Evolutionary conservation across 1,140 invertebrate species (phyloP), one percentile per base, ranked within the genome.

Genomic region (Drosophila ohnishii): DNA sequence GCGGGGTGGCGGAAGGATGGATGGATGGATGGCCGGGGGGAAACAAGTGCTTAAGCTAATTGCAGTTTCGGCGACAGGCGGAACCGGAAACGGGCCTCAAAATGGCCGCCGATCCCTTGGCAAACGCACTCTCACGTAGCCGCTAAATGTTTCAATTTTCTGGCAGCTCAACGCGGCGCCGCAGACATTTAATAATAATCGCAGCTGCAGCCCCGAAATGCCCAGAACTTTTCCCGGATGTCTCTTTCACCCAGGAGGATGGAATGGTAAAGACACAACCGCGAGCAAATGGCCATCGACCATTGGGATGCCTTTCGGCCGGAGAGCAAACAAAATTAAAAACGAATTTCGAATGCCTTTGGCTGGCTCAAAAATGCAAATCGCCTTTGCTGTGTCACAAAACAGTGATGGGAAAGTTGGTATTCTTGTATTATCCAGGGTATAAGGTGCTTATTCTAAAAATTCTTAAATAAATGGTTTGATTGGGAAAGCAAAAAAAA

Each of bases 271-370:
- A 67, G 75, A 86, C 66, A 86, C 66, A 73, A 76, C 78, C 75
- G 62, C 81, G 67, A 53, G 72, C 55, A 58, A 58, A 70, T 75
- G 59, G 60, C 63, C 75, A 72, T 78, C 66, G 65, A 81, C 56
- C 44, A 58, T 44, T 55, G 22, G 45, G 64, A 47, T 74, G 69
- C 73, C 64, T 84, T 58, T 66, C 47, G 84, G 75, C 57, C 71
- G 57, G 60, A 83, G 71, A 61, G 83, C 83, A 87, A 88, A 87
- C 76, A 88, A 86, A 88, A 88, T 87, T 88, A 88, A 78, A 84
- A 83, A 66, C 84, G 69, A 84, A 87, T 87, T 80, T 78, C 62
- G 59, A 88, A 78, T 88, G 84, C 78, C 77, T 75, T 78, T 69
- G 65, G 59, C 59, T 37, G 70, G 62, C 55, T 76, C 50, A 75